phyloP scores from a whole-genome alignment of 2,113 vertebrate genomes.

The Muntiacus reevesi region DNA sequence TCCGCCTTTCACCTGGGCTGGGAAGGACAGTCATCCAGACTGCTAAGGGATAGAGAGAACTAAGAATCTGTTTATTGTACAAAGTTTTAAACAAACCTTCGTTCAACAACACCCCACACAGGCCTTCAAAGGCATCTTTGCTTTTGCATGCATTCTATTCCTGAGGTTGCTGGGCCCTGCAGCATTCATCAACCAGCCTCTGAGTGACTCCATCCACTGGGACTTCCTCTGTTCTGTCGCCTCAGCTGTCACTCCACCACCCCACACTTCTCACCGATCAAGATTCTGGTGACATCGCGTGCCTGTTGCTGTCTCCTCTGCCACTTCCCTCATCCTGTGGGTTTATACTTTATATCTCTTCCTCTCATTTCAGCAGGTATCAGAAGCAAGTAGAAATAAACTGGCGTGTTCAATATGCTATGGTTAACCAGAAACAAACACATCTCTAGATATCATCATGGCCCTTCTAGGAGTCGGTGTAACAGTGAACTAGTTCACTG shows the following conservation, averaged over 20 bases:
- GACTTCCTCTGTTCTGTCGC: not conserved
- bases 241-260: fast-evolving
- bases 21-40: not conserved
- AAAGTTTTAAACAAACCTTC: not conserved
- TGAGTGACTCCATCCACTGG: not conserved
- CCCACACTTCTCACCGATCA: not conserved
- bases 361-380: not conserved
- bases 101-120: not conserved
- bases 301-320: not conserved
- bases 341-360: not conserved
- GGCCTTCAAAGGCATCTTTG: not conserved
- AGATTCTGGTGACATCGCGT: not conserved
- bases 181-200: not conserved
- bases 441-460: not conserved
- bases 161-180: not conserved
- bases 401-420: not conserved
- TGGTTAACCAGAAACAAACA: not conserved
- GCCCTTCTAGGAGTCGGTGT: not conserved
- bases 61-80: not conserved
- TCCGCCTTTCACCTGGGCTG: not conserved
- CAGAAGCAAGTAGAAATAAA: not conserved
- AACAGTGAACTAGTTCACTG: not conserved
- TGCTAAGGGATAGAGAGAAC: not conserved
- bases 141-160: not conserved
- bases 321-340: not conserved